phyloP scores from a whole-genome alignment of 2,113 vertebrate species.

The Anarrhichthys ocellatus region DNA sequence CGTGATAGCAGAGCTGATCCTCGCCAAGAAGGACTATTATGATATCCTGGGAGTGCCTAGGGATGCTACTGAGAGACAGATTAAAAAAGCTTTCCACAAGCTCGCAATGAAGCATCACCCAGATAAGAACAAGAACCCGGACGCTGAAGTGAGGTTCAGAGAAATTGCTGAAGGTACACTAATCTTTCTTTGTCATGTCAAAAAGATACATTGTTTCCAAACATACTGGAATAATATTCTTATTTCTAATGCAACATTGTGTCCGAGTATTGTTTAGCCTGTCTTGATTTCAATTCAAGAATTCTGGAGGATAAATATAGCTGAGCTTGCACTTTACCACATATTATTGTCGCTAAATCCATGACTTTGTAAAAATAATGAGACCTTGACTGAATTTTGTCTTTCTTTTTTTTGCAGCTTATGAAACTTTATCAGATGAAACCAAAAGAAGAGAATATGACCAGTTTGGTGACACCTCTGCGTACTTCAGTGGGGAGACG shows the following conservation, averaged over 20 bases:
- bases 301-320: background rate
- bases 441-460: slow-evolving; percentile 91
- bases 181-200: background rate
- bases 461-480: slow-evolving; percentile 80
- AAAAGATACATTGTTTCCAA: background rate
- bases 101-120: slow-evolving; percentile 97
- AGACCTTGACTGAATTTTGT: slow-evolving; percentile 7
- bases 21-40: slow-evolving; percentile 94
- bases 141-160: slow-evolving; percentile 94
- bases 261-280: background rate
- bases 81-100: slow-evolving; percentile 98
- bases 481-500: slow-evolving; percentile 79
- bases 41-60: slow-evolving; percentile 94
- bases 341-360: background rate
- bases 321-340: background rate
- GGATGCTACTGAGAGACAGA: slow-evolving; percentile 92
- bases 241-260: background rate
- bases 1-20: slow-evolving; percentile 94
- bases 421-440: slow-evolving; percentile 94
- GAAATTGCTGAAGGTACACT: slow-evolving; percentile 94
- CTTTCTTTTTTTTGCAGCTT: slow-evolving; percentile 84
- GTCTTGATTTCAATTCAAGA: background rate
- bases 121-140: slow-evolving; percentile 95
- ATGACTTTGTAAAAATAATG: background rate
- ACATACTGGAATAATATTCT: background rate